These are phyloP conservation scores for Chrysotoxum bicinctum DNA, from an alignment of 2,888 invertebrate genomes.

Conservation along the genomic window DNA sequence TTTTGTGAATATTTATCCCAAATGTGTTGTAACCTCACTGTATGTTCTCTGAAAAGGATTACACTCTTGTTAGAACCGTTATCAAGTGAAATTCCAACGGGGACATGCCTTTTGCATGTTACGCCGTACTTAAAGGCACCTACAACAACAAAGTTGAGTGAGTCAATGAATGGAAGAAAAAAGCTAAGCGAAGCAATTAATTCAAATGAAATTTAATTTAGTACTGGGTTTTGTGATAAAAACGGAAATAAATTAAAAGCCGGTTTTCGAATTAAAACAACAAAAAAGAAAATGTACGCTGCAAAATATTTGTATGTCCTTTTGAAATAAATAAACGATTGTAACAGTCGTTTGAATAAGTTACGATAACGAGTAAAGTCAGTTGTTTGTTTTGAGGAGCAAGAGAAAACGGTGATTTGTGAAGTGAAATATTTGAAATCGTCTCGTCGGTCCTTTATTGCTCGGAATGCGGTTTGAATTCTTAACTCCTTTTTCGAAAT, in stretches of 20 bases:
- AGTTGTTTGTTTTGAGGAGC: slow-evolving; percentile 10
- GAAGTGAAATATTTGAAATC: slow-evolving; percentile 52
- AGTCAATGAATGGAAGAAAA: slow-evolving; percentile 21
- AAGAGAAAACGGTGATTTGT: slow-evolving; percentile 23
- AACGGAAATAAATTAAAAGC: slow-evolving; percentile 38
- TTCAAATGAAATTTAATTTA: slow-evolving; percentile 62
- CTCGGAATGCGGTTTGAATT: slow-evolving; percentile 66
- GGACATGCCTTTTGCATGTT: slow-evolving; percentile 63
- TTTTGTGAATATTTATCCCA: slow-evolving; percentile 5
- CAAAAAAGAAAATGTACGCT: background rate
- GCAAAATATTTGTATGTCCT: slow-evolving; percentile 15
- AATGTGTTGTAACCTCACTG: slow-evolving; percentile 32
- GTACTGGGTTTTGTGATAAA: slow-evolving; percentile 24
- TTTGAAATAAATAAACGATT: background rate
- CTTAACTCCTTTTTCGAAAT: slow-evolving; percentile 39
- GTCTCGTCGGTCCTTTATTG: slow-evolving; percentile 16
- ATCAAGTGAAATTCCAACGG: slow-evolving; percentile 56
- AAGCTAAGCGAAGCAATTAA: slow-evolving; percentile 60
- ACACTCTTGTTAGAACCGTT: slow-evolving; percentile 50
- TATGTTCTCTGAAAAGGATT: slow-evolving; percentile 51
- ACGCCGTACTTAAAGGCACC: slow-evolving; percentile 34
- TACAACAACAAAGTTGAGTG: slow-evolving; percentile 31
- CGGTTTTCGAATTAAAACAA: slow-evolving; percentile 18
- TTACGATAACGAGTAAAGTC: no score
- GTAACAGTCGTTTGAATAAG: slow-evolving; percentile 31